Base-by-base conservation (phyloP, 2,888 invertebrate genomes). In the Silvanus unidentatus region DNA sequence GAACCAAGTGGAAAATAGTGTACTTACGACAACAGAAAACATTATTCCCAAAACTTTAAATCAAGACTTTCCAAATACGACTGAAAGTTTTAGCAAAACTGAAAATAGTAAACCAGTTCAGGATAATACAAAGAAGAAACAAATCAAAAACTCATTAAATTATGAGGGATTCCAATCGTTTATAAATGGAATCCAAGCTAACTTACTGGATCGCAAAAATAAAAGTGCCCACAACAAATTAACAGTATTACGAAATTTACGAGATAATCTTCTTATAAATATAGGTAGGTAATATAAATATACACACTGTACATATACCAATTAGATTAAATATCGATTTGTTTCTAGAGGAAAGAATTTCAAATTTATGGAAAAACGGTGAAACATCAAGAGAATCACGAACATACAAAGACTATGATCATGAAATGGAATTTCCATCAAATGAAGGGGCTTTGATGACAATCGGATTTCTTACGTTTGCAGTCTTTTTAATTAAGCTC, bases 391-490 rank as follows among this genome's bases (percentile, higher is more conserved):
- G 48, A 16, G 49, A 55, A 50, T 62, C 64, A 16, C 50, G 68
- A 41, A 63, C 59, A 13, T 58, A 64, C 32, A 58, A 64, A 45
- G 39, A 39, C 9, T 50, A 55, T 27, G 62, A 63, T 28, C 62
- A 64, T 36, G 61, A 65, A 54, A 75, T 88, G 57, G 83, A 86
- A 53, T 87, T 89, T 66, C 88, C 89, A 9, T 87, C 89, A 0
- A 77, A 85, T 2, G 89, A 89, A 71, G 84, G 86, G 37, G 83
- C 90, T 0, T 73, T 91, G 40, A 82, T 90, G 79, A 85, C 87
- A 29, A 86, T 91, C 53, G 86, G 88, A 14, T 89, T 90, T 66
- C 75, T 91, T 8, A 88, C 89, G 1, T 89, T 90, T 68, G 88
- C 89, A 0, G 88, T 89, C 4, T 90, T 88, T 63, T 77, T 90